These are phyloP conservation scores for Hemiprocne comata DNA, from an alignment of 2,113 vertebrate species.

Conservation along the genomic window DNA sequence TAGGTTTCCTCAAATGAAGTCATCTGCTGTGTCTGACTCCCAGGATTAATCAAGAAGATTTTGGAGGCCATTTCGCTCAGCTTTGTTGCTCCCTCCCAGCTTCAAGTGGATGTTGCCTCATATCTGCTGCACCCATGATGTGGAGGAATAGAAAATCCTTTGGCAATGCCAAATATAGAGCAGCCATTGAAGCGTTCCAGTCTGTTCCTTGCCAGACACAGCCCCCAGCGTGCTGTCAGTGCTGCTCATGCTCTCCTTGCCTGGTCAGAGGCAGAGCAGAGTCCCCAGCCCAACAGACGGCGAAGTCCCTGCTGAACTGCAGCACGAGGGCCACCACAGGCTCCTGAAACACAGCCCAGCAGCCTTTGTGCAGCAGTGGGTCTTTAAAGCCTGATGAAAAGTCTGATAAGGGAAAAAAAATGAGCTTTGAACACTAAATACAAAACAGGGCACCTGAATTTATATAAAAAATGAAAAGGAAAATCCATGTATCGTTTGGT, in stretches of 20 bases:
- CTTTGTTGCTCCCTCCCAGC: neutral
- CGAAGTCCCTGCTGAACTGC: neutral
- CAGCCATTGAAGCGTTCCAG: neutral
- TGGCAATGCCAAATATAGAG: neutral
- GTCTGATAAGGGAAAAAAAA: neutral
- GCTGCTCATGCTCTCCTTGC: neutral
- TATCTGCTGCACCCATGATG: neutral
- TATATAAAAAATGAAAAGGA: neutral
- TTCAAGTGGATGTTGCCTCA: neutral
- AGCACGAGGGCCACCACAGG: fast-evolving
- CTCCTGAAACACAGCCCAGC: fast-evolving
- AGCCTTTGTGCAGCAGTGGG: neutral
- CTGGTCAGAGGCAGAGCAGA: neutral
- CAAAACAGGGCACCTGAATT: fast-evolving
- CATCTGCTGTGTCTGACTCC: neutral
- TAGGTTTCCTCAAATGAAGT: neutral
- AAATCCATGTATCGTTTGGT: neutral
- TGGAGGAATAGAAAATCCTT: neutral
- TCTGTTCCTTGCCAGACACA: neutral
- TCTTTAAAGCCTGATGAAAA: neutral
- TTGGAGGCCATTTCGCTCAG: neutral
- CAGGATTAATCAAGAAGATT: neutral
- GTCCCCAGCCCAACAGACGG: neutral
- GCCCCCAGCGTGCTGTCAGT: neutral
- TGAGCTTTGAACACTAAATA: neutral